Conservation (phyloP, 2,113 vertebrate genomes). For the Aegithalos caudatus region DNA sequence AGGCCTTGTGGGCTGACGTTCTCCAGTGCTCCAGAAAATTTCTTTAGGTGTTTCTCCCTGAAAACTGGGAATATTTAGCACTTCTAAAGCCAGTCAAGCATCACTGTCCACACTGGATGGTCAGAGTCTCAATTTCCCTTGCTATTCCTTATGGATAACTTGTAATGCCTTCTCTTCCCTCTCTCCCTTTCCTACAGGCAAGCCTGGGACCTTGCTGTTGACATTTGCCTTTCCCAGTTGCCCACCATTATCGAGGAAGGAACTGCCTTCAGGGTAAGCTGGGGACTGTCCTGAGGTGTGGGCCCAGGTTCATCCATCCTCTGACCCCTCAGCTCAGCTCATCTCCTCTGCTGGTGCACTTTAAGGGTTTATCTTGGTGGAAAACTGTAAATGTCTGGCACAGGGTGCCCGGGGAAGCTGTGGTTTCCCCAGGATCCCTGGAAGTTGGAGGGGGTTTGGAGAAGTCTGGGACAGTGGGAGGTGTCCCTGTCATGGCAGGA, state of each 20-base stretch:
- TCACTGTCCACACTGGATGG: accelerated
- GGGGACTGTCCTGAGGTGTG: accelerated
- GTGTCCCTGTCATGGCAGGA: background rate
- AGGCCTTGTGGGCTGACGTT: background rate
- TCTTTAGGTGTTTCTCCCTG: background rate
- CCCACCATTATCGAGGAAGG: slow-evolving; percentile 98
- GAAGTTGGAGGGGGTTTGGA: background rate
- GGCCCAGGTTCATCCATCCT: accelerated
- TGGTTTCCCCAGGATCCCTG: background rate
- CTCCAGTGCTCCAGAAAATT: background rate
- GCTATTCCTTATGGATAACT: accelerated
- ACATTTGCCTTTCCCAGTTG: slow-evolving; percentile 97
- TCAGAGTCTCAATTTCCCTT: background rate
- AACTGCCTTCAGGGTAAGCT: slow-evolving; percentile 93
- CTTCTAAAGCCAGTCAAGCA: background rate
- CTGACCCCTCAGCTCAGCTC: background rate
- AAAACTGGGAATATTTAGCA: accelerated
- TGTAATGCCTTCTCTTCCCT: background rate
- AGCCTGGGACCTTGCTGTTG: slow-evolving; percentile 97
- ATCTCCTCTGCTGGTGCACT: accelerated
- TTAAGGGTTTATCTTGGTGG: background rate
- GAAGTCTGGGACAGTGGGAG: background rate
- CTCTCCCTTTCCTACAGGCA: slow-evolving; percentile 77
- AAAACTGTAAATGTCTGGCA: accelerated
- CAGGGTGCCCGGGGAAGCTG: background rate